Conservation (phyloP, 2,113 vertebrate genomes). For the Thamnaconus septentrionalis region DNA sequence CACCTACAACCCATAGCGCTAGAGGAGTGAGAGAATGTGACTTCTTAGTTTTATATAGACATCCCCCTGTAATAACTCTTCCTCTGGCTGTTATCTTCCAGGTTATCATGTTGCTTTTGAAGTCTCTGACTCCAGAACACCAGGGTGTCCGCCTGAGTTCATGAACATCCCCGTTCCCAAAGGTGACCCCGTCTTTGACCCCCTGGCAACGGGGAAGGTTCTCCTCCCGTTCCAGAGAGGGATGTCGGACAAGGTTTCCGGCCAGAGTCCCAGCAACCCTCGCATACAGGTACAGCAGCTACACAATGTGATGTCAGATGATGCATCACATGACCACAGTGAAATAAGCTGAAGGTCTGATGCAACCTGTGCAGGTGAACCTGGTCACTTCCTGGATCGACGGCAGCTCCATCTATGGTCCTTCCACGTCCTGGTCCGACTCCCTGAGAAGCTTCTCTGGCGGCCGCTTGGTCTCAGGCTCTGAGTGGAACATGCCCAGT, state of each 20-base stretch:
- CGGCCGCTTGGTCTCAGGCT: constrained; percentile 79
- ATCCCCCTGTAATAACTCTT: neutral
- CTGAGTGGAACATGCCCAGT: constrained; percentile 71
- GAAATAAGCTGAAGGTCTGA: neutral
- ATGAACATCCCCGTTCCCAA: constrained; percentile 84
- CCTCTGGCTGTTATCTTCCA: constrained; percentile 37
- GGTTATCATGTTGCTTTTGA: constrained; percentile 82
- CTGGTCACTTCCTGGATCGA: constrained; percentile 92
- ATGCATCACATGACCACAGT: neutral
- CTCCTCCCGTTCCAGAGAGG: constrained; percentile 86
- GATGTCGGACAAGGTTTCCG: constrained; percentile 80
- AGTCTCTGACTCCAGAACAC: constrained; percentile 65
- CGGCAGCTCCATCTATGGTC: constrained; percentile 95
- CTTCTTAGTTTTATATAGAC: neutral
- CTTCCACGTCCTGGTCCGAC: constrained; percentile 88
- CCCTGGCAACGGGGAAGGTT: constrained; percentile 63
- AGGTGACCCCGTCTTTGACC: constrained; percentile 86
- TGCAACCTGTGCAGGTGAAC: constrained; percentile 77
- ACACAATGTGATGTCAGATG: neutral
- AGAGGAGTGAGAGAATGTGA: neutral
- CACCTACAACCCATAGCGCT: too few species aligned
- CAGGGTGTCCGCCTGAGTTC: constrained; percentile 85
- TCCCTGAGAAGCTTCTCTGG: constrained; percentile 83
- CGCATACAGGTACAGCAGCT: constrained; percentile 75
- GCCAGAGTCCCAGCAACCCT: constrained; percentile 90